Conservation (phyloP, 2,113 vertebrate genomes). For the Muntiacus reevesi region DNA sequence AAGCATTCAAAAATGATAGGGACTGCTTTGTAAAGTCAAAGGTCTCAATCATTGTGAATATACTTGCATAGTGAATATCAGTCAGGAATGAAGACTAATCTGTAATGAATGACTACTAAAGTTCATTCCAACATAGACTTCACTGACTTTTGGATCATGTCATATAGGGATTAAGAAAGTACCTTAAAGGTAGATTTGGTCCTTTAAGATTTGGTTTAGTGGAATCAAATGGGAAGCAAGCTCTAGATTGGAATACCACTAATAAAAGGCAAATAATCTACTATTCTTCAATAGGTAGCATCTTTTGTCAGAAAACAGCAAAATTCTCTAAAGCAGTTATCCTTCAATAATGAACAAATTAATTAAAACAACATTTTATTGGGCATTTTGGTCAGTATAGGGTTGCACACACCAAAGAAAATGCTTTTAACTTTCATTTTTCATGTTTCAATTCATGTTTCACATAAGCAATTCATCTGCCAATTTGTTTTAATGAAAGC, state of each 20-base stretch:
- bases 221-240: not conserved
- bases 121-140: not conserved
- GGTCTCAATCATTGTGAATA: not conserved
- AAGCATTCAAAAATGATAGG: not conserved
- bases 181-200: not conserved
- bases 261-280: not conserved
- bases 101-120: not conserved
- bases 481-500: not conserved
- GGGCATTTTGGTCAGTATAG: not conserved
- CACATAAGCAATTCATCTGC: not conserved
- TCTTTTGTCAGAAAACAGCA: not conserved
- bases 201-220: not conserved
- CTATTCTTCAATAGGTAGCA: not conserved
- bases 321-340: not conserved
- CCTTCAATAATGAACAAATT: not conserved
- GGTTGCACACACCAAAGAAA: not conserved
- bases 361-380: not conserved
- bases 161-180: not conserved
- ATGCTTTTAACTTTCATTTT: not conserved
- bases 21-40: not conserved
- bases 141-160: not conserved
- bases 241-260: not conserved
- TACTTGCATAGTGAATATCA: not conserved
- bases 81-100: not conserved
- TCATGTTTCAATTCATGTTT: not conserved